phyloP scores from a whole-genome alignment of 1,140 invertebrate genomes.

The Conopomorpha cramerella region DNA sequence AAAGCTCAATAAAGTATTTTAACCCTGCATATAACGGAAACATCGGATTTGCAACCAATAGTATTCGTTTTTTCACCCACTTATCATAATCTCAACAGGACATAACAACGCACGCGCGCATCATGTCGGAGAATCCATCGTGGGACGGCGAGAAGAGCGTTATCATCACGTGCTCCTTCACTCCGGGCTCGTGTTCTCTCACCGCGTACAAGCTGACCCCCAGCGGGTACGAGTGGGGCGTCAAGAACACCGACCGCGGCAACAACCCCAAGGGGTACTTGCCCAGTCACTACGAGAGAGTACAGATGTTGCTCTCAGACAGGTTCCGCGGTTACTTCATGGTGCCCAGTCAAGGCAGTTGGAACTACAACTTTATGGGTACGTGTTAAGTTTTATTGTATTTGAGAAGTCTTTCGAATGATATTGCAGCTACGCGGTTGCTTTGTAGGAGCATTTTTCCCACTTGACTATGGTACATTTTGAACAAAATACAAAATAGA shows the following conservation, averaged over 20 bases:
- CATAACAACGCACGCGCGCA: constrained; percentile 94
- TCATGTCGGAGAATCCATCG: constrained; percentile 93
- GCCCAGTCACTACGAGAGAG: constrained; percentile 97
- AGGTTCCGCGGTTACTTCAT: constrained; percentile 99
- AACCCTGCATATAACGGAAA: too few species aligned
- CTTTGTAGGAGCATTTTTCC: too few species aligned
- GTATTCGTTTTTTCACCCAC: too few species aligned
- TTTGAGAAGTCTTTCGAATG: too few species aligned
- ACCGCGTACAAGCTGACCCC: constrained; percentile 99
- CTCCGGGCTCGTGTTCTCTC: constrained; percentile 95
- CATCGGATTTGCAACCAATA: too few species aligned
- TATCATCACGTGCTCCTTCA: constrained; percentile 98
- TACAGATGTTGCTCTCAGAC: constrained; percentile 99
- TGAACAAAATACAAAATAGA: too few species aligned
- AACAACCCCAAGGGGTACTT: constrained; percentile 99
- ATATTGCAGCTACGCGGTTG: too few species aligned
- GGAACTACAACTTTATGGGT: constrained; percentile 99
- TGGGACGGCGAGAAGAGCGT: constrained; percentile 99
- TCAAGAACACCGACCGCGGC: constrained; percentile 97
- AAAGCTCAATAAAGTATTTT: too few species aligned
- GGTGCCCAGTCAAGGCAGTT: constrained; percentile 95
- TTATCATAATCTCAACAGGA: too few species aligned
- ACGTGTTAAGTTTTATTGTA: constrained; percentile 41
- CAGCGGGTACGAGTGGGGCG: constrained; percentile 98
- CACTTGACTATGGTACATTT: too few species aligned